Percentiles rank a stretch among this genome's conserved stretches.
Evolutionary conservation across 2,888 invertebrate genomes (phyloP).

Genomic region (Argyresthia goedartella): DNA sequence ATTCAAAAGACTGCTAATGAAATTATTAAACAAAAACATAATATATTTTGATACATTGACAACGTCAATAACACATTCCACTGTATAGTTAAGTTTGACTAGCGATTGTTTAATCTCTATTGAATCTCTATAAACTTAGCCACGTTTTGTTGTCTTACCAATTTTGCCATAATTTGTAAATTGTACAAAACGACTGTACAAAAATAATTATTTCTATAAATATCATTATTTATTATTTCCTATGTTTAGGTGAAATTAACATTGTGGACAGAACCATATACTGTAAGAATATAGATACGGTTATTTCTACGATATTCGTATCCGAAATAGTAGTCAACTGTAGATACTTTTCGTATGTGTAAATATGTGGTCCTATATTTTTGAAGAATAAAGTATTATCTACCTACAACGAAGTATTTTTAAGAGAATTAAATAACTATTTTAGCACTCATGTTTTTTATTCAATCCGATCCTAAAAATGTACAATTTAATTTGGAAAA

Average conservation of each 20-base stretch:
- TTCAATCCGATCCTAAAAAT: neutral
- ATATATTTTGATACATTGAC: conserved; percentile 30
- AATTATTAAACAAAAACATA: neutral
- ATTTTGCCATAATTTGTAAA: conserved; percentile 34
- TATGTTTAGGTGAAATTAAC: conserved; percentile 6
- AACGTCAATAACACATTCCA: conserved; percentile 32
- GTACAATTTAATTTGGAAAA: neutral
- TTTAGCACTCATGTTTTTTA: conserved; percentile 13
- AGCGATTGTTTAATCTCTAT: conserved; percentile 7
- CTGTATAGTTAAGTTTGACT: neutral
- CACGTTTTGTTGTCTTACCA: conserved; percentile 12
- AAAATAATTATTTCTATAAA: conserved; percentile 9
- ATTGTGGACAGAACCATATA: too few relatives aligned
- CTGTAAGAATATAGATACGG: too few relatives aligned
- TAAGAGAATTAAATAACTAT: conserved; percentile 13
- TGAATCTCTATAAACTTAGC: conserved; percentile 34
- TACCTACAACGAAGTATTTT: conserved; percentile 28
- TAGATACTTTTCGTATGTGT: conserved; percentile 13
- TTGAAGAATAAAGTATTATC: conserved; percentile 43
- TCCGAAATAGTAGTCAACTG: too few relatives aligned
- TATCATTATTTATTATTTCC: neutral
- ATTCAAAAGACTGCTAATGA: neutral
- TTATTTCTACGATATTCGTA: too few relatives aligned
- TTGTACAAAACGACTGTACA: conserved; percentile 31
- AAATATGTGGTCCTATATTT: conserved; percentile 25